Conservation (phyloP, 2,888 invertebrate genomes). For the Mimas tiliae region DNA sequence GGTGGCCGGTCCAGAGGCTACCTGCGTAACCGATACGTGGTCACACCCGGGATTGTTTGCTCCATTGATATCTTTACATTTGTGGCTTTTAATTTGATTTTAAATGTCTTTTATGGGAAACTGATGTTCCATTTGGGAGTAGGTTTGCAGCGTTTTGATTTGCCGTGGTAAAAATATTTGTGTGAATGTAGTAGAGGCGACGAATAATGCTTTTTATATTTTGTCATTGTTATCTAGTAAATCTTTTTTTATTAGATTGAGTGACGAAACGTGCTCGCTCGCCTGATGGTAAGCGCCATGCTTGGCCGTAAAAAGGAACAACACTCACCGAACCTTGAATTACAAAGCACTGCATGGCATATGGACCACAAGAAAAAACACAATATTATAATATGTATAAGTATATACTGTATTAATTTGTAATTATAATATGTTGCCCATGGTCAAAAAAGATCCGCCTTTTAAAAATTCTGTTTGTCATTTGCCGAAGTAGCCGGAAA, state of each 20-base stretch:
- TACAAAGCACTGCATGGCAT: no score
- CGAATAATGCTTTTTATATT: no score
- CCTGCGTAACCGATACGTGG: conserved; percentile 32
- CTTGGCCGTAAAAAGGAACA: no score
- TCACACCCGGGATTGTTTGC: conserved; percentile 22
- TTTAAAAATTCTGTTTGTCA: background rate
- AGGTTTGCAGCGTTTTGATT: background rate
- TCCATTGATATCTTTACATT: conserved; percentile 13
- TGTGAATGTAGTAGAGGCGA: background rate
- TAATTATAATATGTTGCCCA: no score
- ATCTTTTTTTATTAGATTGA: no score
- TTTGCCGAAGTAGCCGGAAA: conserved; percentile 20
- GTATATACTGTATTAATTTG: no score
- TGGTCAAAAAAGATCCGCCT: no score
- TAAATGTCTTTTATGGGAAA: conserved; percentile 4
- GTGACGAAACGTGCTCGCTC: no score
- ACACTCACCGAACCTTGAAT: no score
- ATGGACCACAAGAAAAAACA: no score
- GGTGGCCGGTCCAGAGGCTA: conserved; percentile 35
- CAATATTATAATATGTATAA: no score
- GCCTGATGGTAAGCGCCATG: no score
- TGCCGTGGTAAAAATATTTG: background rate
- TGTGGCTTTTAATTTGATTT: conserved; percentile 13
- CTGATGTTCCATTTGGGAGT: background rate
- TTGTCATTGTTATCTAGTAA: background rate